Base-by-base conservation (phyloP, 2,797 vertebrate genomes). In the Phrynocephalus guinanensis region DNA sequence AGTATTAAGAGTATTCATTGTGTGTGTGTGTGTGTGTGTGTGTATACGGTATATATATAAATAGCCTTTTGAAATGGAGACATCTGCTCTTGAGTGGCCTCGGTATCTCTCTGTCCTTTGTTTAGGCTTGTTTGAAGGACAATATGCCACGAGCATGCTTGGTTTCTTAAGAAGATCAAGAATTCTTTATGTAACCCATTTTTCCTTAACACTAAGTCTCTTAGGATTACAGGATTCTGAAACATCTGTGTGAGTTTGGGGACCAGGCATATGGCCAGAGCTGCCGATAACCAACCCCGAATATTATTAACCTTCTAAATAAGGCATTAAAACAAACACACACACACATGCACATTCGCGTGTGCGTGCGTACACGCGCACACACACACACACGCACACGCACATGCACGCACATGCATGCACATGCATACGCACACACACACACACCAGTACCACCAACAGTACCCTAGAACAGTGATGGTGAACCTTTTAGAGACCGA, bases 81-180 rank as follows among this genome's bases (percentile, higher is more conserved):
- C 90, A 92, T 94, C 93, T 94, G 93, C 86, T 92, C 38, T 44
- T 44, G 94, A 95, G 88, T 94, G 92, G 93, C 50, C 13, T 30
- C 28, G 5, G 5, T 18, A 9, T 92, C 88, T 91, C 89, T 90
- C 87, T 91, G 92, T 75, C 91, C 89, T 90, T 90, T 88, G 90
- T 94, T 93, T 94, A 95, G 92, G 92, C 92, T 92, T 82, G 91
- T 95, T 95, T 95, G 93, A 89, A 28, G 86, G 79, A 93, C 94
- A 90, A 82, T 94, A 96, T 93, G 94, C 93, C 92, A 93, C 15
- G 91, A 93, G 94, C 90, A 89, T 92, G 88, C 93, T 90, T 84
- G 86, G 79, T 86, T 89, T 89, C 92, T 91, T 92, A 91, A 94
- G 94, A 92, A 95, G 94, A 94, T 88, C 93, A 95, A 79, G 90